Conservation (phyloP, 2,113 vertebrate species). For the Hemibagrus wyckioides region DNA sequence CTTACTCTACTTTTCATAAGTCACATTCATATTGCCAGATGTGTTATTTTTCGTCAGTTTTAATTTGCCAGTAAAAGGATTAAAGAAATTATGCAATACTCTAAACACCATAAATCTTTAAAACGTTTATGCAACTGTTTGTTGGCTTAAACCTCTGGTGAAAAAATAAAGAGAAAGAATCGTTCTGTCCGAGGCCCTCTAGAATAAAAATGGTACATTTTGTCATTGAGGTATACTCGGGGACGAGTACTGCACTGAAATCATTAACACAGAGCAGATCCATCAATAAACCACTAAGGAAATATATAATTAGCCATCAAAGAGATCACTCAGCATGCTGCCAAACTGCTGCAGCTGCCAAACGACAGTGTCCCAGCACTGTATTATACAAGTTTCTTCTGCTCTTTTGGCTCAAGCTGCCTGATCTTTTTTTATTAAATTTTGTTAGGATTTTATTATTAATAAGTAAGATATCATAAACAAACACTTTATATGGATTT, state of each 20-base stretch:
- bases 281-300: slow-evolving; percentile 21
- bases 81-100: neutral
- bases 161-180: neutral
- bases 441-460: neutral
- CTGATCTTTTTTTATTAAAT: neutral
- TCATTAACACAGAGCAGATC: slow-evolving; percentile 9
- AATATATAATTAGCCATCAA: slow-evolving; percentile 2
- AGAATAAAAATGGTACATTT: neutral
- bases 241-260: slow-evolving; percentile 3
- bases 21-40: neutral
- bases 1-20: neutral
- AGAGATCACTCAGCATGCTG: neutral
- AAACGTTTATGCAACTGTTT: neutral
- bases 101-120: neutral
- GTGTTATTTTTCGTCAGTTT: neutral
- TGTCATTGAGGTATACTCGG: neutral
- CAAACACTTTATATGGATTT: neutral
- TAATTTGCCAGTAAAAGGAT: neutral
- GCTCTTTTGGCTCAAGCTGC: neutral
- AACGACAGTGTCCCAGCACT: neutral
- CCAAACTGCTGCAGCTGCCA: slow-evolving; percentile 9
- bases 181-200: neutral
- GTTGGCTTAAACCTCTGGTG: neutral
- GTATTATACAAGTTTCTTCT: slow-evolving; percentile 3
- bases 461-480: neutral